Percentiles rank a stretch among this genome's conserved stretches.
These are phyloP conservation scores for Drosophila lacicola DNA, from an alignment of 2,888 invertebrate species.

Conservation along the genomic window DNA sequence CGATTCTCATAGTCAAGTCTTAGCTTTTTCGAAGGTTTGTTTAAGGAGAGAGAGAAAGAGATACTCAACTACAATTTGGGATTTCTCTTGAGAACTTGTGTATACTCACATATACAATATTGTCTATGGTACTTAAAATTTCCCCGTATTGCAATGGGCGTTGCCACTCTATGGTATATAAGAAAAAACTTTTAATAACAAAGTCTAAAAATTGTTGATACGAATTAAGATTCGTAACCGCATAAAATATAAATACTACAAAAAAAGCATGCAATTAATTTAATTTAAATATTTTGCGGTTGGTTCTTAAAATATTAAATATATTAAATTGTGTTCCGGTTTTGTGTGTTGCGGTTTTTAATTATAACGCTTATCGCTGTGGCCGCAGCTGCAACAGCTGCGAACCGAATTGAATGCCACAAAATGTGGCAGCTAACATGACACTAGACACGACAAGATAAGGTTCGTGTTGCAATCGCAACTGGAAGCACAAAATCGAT, in stretches of 20 bases:
- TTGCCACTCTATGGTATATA: constrained; percentile 7
- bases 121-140: too few species aligned
- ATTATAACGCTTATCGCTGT: constrained; percentile 27
- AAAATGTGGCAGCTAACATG: constrained; percentile 30
- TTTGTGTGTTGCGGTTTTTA: constrained; percentile 2
- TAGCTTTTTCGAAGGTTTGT: too few species aligned
- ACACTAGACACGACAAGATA: constrained; percentile 24
- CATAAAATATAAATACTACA: constrained; percentile 8
- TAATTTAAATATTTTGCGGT: constrained; percentile 29
- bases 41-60: too few species aligned
- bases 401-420: constrained; percentile 14
- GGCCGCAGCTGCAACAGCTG: constrained; percentile 3
- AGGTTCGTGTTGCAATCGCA: constrained; percentile 4
- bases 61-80: too few species aligned
- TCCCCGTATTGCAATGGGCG: constrained; percentile 1
- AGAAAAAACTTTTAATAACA: background rate
- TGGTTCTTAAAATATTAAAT: constrained; percentile 12
- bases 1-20: background rate
- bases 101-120: too few species aligned
- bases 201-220: background rate
- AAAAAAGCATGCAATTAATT: constrained; percentile 10
- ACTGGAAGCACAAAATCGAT: background rate
- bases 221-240: constrained; percentile 10
- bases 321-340: background rate
- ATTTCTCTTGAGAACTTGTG: too few species aligned